Conservation (phyloP, 2,888 invertebrate species). For the Himalopsyche anomala region DNA sequence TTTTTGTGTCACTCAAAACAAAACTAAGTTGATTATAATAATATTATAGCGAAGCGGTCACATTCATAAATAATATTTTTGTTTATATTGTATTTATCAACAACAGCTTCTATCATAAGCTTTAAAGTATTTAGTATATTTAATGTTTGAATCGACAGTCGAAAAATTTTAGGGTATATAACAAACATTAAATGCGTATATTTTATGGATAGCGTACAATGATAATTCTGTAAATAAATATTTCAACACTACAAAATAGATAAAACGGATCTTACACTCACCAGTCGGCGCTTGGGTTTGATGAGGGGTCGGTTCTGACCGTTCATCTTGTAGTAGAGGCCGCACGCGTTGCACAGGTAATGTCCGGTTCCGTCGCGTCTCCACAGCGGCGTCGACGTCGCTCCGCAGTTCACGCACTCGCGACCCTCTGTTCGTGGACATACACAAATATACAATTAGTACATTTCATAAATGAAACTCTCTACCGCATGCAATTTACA, state of each 20-base stretch:
- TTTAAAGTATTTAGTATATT: too few species aligned
- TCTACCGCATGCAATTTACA: too few species aligned
- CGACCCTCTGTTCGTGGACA: slow-evolving; percentile 85
- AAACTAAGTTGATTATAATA: too few species aligned
- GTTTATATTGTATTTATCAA: too few species aligned
- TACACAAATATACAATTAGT: slow-evolving; percentile 11
- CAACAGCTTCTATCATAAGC: too few species aligned
- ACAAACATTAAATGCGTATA: too few species aligned
- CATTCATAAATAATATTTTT: too few species aligned
- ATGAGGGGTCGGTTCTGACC: slow-evolving; percentile 98
- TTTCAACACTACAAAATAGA: slow-evolving; percentile 1
- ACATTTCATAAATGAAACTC: slow-evolving; percentile 22
- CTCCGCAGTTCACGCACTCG: slow-evolving; percentile 99
- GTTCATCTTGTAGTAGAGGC: slow-evolving; percentile 99
- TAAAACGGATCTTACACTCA: slow-evolving; percentile 81
- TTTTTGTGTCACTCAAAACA: too few species aligned
- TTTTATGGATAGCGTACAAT: too few species aligned
- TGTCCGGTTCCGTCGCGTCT: slow-evolving; percentile 98
- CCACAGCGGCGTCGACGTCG: slow-evolving; percentile 98
- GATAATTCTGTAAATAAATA: neutral
- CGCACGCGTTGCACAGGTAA: slow-evolving; percentile 99
- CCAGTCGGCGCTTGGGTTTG: slow-evolving; percentile 99
- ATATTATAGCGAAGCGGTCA: too few species aligned
- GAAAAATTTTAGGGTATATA: too few species aligned
- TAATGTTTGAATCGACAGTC: too few species aligned